These are phyloP conservation scores for Falco rusticolus DNA, from an alignment of 2,797 vertebrate species.

Conservation along the genomic window DNA sequence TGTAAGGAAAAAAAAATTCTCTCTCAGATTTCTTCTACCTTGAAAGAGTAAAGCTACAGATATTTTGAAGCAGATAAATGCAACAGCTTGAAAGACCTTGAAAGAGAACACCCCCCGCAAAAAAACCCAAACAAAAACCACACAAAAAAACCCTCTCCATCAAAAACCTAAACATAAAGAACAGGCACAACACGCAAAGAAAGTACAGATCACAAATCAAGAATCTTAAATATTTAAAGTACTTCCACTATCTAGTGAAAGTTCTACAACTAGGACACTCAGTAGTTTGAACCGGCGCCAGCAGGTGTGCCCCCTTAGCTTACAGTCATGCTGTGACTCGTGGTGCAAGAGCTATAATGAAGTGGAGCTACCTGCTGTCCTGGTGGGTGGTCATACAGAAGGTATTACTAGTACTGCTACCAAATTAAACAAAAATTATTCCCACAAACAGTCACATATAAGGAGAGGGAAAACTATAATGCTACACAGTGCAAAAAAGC, in stretches of 20 bases:
- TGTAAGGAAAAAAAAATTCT: not conserved
- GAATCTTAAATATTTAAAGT: not conserved
- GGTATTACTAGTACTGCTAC: not conserved
- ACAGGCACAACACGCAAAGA: not conserved
- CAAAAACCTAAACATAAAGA: not conserved
- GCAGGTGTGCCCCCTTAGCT: not conserved
- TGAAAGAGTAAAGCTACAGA: not conserved
- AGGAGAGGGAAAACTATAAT: not conserved
- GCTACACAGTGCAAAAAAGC: not conserved
- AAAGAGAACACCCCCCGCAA: not conserved
- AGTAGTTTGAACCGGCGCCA: not conserved
- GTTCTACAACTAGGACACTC: not conserved
- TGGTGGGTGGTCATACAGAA: accelerated
- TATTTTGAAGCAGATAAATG: not conserved
- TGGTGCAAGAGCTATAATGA: not conserved
- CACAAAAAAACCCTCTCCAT: too few relatives aligned
- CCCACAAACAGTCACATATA: not conserved
- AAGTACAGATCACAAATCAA: not conserved
- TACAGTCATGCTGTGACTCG: not conserved
- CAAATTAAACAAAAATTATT: not conserved
- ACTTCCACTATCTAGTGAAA: not conserved
- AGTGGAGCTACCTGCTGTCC: not conserved
- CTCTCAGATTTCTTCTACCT: not conserved
- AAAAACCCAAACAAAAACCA: too few relatives aligned
- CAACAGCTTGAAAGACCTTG: not conserved